Base-by-base conservation (phyloP, 2,113 vertebrate genomes). In the Falco punctatus region DNA sequence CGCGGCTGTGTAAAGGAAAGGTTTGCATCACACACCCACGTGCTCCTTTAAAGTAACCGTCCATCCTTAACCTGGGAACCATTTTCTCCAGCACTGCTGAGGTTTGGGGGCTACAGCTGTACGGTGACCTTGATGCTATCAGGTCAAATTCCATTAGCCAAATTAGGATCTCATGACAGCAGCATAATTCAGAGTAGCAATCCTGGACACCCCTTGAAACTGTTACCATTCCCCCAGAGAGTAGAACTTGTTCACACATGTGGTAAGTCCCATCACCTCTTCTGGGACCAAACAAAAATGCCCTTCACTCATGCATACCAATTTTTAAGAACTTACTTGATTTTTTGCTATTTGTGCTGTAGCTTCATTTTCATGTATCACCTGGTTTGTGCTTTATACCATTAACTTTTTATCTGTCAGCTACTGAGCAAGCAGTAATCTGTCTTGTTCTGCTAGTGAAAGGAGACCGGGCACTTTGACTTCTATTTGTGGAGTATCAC, bases 121-220 rank as follows among this genome's bases (percentile, higher is more conserved):
- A n/a, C 9, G 28, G 32, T 23, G 84, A 11, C 6, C 62, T 54
- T 18, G 32, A 13, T 3, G 44, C 20, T 64, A 21, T 13, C 49
- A 38, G 38, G 26, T n/a, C 18, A 27, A 32, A 67, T 20, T 11
- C 55, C 48, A 73, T 16, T 18, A 55, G 72, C 33, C 40, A 65
- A 65, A 64, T n/a, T 42, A 81, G 72, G 61, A 46, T n/a, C 57
- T 81, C 55, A 2, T 0, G 8, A 57, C 11, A 22, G 5, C 33
- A 38, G 26, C 0, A 0, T 9, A 35, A 80, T 28, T 38, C 27
- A 51, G 52, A 52, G 30, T 5, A 59, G 70, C 54, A 35, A 5
- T 14, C 18, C 48, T 3, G 8, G 61, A 28, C 17, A 14, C 12
- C 67, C 38, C 61, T 32, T 1, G 0, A 3, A n/a, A 24, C n/a